Conservation (phyloP, 2,888 invertebrate genomes). For the Pantelozetes paolii region DNA sequence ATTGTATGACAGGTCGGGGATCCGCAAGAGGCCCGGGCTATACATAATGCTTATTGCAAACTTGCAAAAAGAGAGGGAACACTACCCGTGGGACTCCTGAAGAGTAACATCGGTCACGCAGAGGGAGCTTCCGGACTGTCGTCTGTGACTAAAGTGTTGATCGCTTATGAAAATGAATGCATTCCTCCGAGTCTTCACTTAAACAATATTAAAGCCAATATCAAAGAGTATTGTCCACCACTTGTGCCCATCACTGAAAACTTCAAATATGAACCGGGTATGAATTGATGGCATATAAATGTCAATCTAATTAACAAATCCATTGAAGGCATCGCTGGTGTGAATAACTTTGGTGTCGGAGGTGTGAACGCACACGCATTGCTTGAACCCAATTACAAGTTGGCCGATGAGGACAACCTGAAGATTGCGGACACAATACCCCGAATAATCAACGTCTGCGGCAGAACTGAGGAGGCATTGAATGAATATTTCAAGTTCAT, state of each 20-base stretch:
- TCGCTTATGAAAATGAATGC: slow-evolving; percentile 55
- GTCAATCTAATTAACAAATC: too few species aligned
- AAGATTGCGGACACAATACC: slow-evolving; percentile 36
- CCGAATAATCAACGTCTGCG: slow-evolving; percentile 31
- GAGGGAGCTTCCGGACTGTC: slow-evolving; percentile 59
- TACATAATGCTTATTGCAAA: slow-evolving; percentile 46
- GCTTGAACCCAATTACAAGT: slow-evolving; percentile 36
- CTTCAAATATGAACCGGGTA: slow-evolving; percentile 29
- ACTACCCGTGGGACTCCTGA: slow-evolving; percentile 90
- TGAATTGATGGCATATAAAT: too few species aligned
- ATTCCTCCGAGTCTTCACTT: slow-evolving; percentile 58
- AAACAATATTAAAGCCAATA: slow-evolving; percentile 56
- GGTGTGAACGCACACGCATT: slow-evolving; percentile 40
- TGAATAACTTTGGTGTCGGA: slow-evolving; percentile 40
- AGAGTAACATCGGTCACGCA: slow-evolving; percentile 98
- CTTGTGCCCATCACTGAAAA: slow-evolving; percentile 19
- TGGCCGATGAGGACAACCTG: background rate
- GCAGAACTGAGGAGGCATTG: slow-evolving; percentile 37
- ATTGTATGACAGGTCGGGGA: slow-evolving; percentile 56
- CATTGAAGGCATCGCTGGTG: slow-evolving; percentile 41
- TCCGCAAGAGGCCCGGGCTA: slow-evolving; percentile 57
- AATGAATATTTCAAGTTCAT: slow-evolving; percentile 36
- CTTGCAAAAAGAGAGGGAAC: slow-evolving; percentile 58
- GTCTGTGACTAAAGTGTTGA: slow-evolving; percentile 51
- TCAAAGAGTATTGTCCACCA: slow-evolving; percentile 48